Evolutionary conservation across 2,797 vertebrate genomes (phyloP).

Genomic region (Heteromormyrus szaboi): DNA sequence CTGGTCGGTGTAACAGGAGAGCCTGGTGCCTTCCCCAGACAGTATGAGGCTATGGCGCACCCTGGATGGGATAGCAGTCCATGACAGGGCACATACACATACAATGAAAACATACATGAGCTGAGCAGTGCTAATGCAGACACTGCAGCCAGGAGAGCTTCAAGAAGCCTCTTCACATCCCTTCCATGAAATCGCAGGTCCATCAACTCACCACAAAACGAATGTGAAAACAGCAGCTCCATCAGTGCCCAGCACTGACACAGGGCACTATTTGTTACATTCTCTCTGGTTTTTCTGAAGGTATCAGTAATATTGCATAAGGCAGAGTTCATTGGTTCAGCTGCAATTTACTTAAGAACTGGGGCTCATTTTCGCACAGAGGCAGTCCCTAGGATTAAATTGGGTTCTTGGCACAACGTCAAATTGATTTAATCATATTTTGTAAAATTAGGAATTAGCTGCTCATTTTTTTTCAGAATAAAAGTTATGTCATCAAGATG

Average conservation of each 20-base stretch:
- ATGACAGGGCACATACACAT: background rate
- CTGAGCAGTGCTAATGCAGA: background rate
- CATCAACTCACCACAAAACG: background rate
- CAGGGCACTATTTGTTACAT: slow-evolving; percentile 12
- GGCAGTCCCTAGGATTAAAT: background rate
- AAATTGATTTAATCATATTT: background rate
- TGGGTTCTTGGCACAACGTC: background rate
- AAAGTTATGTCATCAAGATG: background rate
- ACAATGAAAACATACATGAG: background rate
- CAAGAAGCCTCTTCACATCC: background rate
- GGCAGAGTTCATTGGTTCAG: background rate
- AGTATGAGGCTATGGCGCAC: background rate
- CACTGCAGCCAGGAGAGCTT: background rate
- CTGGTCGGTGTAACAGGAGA: background rate
- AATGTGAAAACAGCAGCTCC: slow-evolving; percentile 25
- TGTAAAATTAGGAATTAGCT: background rate
- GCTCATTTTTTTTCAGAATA: background rate
- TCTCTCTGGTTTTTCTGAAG: background rate
- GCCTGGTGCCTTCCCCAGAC: background rate
- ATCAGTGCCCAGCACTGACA: slow-evolving; percentile 60
- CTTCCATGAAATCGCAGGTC: background rate
- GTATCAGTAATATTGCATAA: background rate
- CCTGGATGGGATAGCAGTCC: background rate
- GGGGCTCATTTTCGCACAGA: background rate
- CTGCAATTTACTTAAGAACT: background rate